phyloP scores from a whole-genome alignment of 2,797 vertebrate genomes.

The Phyllotis vaccarum region DNA sequence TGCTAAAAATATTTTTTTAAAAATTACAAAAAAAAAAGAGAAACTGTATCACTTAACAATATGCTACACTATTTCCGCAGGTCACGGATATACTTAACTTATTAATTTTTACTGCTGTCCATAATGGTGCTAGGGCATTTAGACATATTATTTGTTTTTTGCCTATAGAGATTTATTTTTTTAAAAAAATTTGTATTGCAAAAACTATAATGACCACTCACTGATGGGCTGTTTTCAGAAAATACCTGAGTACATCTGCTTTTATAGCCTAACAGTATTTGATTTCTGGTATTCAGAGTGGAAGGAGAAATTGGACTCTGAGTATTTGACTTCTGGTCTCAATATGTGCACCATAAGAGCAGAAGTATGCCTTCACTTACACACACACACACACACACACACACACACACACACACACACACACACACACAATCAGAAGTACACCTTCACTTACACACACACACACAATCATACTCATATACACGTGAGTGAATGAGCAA shows the following conservation, averaged over 20 bases:
- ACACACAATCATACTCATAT: too few relatives aligned
- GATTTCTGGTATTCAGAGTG: not conserved
- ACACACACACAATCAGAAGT: too few relatives aligned
- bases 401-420: not conserved
- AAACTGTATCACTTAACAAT: not conserved
- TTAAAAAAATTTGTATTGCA: too few relatives aligned
- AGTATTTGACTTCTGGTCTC: not conserved
- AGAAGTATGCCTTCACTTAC: not conserved
- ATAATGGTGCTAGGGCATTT: not conserved
- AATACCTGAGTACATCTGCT: not conserved
- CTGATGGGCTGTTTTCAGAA: not conserved
- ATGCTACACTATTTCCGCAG: not conserved
- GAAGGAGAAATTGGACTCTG: not conserved
- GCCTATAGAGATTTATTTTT: not conserved
- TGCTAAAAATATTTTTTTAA: not conserved
- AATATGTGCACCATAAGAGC: not conserved
- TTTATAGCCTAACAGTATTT: not conserved
- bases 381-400: not conserved
- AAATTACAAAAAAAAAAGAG: not conserved
- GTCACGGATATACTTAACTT: not conserved
- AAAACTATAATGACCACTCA: not conserved
- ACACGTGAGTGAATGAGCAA: not conserved
- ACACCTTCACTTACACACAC: not conserved
- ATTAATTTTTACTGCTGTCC: not conserved
- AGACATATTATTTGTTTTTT: not conserved